Conservation (phyloP, 1,140 invertebrate species). For the Teleogryllus occipitalis region DNA sequence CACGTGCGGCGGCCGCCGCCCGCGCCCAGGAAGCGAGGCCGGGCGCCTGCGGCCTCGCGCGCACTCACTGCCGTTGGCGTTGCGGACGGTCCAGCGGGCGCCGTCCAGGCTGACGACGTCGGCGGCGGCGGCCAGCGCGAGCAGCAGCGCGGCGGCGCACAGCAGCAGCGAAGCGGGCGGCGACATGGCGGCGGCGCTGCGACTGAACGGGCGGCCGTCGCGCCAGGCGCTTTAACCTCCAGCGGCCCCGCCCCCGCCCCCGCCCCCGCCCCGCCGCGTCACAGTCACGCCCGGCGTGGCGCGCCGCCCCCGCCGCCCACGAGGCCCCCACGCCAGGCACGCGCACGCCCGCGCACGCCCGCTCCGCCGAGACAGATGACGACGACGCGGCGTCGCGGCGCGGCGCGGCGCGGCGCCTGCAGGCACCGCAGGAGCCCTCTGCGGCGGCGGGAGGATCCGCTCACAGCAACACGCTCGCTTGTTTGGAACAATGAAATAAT, state of each 20-base stretch:
- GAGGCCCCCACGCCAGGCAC: too few relatives aligned
- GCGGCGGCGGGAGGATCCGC: too few relatives aligned
- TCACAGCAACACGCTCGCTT: too few relatives aligned
- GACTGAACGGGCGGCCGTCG: neutral
- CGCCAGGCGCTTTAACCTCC: neutral
- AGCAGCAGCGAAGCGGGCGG: neutral
- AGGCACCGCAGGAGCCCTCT: too few relatives aligned
- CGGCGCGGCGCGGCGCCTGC: too few relatives aligned
- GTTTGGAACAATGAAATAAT: too few relatives aligned
- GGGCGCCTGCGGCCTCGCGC: slow-evolving; percentile 31
- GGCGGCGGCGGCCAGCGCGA: neutral
- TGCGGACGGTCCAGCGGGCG: neutral
- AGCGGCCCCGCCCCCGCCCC: neutral
- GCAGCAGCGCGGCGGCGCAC: neutral
- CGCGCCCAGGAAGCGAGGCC: too few relatives aligned
- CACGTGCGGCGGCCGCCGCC: too few relatives aligned
- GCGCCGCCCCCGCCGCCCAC: too few relatives aligned
- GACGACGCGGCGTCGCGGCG: too few relatives aligned
- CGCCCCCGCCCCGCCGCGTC: neutral
- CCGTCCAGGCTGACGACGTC: neutral
- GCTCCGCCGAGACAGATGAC: too few relatives aligned
- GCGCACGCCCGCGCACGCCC: too few relatives aligned
- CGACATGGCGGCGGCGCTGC: neutral
- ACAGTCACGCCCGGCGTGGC: neutral
- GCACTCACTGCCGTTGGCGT: neutral